Base-by-base conservation (phyloP, 2,797 vertebrate species). In the Rhynchonycteris naso region DNA sequence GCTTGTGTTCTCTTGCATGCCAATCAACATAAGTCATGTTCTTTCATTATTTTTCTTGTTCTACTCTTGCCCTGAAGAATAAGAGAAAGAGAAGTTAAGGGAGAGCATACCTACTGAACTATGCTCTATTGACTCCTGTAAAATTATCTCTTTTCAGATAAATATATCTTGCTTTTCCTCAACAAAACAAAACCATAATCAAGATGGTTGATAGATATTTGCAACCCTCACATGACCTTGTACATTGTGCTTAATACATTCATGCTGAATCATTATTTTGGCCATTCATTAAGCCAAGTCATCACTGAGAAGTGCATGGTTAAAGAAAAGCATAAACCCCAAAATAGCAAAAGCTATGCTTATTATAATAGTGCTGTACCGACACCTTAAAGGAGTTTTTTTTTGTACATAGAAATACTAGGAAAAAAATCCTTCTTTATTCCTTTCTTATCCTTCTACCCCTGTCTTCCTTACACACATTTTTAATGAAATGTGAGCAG, bases 161-260 rank as follows among this genome's bases (percentile, higher is more conserved):
- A 94, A 88, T 75, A 85, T 11, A 88, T 86, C 87, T 94, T 80
- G 43, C 38, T 78, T 88, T 92, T 72, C 69, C 47, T 88, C 74
- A 90, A 75, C 52, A 79, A 85, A 96, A 79, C 14, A 82, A 58
- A 72, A 59, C 33, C 82, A 93, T 88, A 96, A 96, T 94, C 58
- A 88, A 90, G 26, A 83, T 28, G 14, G 9, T 58, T 54, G 43
- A 50, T 38, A 88, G 43, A n/a, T 65, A 86, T 47, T 15, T 82
- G 78, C 15, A 84, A 30, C 43, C 43, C 43, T 12, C 65, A 75
- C 22, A 50, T 56, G 84, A 82, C 30, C 59, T 61, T 43, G n/a
- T 24, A 75, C 14, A 56, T 75, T 84, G 68, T 50, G 35, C 14
- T 52, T 85, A 83, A 63, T 75, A 19, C 11, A 43, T 81, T 85